Percentiles rank a stretch among this genome's conserved stretches.
Evolutionary conservation across 2,797 vertebrate species (phyloP).

Genomic region (Mycteria americana): DNA sequence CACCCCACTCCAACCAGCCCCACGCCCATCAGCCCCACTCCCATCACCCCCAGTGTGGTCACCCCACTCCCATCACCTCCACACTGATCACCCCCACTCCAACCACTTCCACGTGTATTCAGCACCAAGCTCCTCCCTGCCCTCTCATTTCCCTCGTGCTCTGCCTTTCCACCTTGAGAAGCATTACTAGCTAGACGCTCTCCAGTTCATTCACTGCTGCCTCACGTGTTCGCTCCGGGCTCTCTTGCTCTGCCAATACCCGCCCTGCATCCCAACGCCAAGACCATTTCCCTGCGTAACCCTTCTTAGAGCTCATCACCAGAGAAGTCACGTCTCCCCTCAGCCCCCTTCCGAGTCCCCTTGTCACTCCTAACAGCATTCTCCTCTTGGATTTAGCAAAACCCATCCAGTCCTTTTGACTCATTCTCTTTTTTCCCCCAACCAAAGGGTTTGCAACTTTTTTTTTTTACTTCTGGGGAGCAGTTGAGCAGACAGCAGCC

Average conservation of each 20-base stretch:
- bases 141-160: not conserved
- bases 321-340: not conserved
- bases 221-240: accelerated
- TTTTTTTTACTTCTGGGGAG: not conserved
- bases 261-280: not conserved
- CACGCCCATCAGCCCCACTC: not conserved
- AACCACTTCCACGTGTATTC: not conserved
- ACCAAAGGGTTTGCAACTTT: not conserved
- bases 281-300: not conserved
- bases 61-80: not conserved
- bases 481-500: not conserved
- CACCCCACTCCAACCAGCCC: not conserved
- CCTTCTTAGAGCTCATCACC: not conserved
- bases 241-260: not conserved
- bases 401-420: not conserved
- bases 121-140: not conserved
- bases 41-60: not conserved
- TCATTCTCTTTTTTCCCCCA: not conserved
- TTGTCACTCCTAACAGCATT: not conserved
- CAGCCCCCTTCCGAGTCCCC: accelerated
- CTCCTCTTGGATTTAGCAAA: not conserved
- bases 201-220: not conserved
- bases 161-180: not conserved
- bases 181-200: not conserved
- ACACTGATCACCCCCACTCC: not conserved